These are phyloP conservation scores for Callinectes sapidus DNA, from an alignment of 2,888 invertebrate species.

Conservation along the genomic window DNA sequence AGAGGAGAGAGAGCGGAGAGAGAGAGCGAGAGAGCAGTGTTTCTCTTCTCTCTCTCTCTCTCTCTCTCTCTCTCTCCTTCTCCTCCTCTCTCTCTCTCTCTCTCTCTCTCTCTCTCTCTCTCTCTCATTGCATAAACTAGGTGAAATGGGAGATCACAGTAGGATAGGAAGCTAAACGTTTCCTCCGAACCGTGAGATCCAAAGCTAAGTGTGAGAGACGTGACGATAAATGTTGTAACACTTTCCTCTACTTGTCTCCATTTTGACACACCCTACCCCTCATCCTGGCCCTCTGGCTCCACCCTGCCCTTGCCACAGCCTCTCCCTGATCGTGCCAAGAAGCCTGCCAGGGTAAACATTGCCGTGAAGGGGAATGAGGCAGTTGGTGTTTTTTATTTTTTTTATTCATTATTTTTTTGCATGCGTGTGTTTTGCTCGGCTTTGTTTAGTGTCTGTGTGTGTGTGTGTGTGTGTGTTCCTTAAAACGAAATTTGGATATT, in stretches of 20 bases:
- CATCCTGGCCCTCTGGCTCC: not conserved
- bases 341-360: not conserved
- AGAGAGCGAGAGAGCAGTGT: not conserved
- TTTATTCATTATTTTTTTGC: not conserved
- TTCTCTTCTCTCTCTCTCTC: not conserved
- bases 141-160: not conserved
- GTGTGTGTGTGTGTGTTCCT: not conserved
- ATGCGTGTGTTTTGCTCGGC: not conserved
- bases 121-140: not conserved
- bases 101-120: constrained; percentile 8
- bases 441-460: too few relatives aligned
- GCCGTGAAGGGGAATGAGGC: not conserved
- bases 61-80: not conserved
- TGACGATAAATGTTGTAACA: not conserved
- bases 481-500: not conserved
- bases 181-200: not conserved
- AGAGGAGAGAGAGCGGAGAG: not conserved
- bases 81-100: constrained; percentile 14
- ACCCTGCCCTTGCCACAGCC: not conserved
- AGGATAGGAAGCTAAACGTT: not conserved
- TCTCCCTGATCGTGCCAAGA: not conserved
- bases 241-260: not conserved
- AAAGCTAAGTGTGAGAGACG: not conserved
- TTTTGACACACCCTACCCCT: not conserved
- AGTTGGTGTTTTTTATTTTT: not conserved